phyloP scores from a whole-genome alignment of 2,888 invertebrate genomes.

The Uloborus plumipes region DNA sequence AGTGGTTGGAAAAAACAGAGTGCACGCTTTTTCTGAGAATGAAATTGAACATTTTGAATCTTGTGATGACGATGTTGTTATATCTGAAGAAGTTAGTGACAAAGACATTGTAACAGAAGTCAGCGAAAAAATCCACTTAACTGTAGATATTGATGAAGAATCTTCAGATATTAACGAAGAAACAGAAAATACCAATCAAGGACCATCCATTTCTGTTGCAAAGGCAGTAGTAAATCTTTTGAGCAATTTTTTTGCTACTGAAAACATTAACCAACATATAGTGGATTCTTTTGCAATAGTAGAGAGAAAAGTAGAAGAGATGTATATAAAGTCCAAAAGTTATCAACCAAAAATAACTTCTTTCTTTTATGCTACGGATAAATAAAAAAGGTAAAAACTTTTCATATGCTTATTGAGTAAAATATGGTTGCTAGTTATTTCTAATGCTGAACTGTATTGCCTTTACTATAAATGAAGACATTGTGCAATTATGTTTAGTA shows the following conservation, averaged over 20 bases:
- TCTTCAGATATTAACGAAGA: not conserved
- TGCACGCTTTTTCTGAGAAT: not conserved
- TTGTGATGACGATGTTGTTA: not conserved
- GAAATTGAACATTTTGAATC: slow-evolving; percentile 2
- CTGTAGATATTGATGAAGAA: not conserved
- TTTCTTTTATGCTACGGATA: not conserved
- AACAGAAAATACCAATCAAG: not conserved
- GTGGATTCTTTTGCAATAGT: too few relatives aligned
- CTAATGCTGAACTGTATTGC: too few relatives aligned
- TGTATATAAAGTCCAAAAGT: not conserved
- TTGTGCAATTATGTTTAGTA: too few relatives aligned
- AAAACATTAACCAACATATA: too few relatives aligned
- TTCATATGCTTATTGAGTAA: too few relatives aligned
- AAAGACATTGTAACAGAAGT: not conserved
- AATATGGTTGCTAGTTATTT: too few relatives aligned
- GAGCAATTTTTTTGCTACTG: not conserved
- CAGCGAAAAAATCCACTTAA: not conserved
- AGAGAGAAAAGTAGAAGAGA: too few relatives aligned
- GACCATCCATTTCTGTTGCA: not conserved
- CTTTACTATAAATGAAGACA: too few relatives aligned
- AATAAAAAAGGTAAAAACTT: not conserved
- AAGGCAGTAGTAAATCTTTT: not conserved
- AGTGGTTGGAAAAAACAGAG: not conserved
- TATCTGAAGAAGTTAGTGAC: not conserved
- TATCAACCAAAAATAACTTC: not conserved